Percentiles rank a stretch among this genome's conserved stretches.
Evolutionary conservation across 2,797 vertebrate species (phyloP).

Genomic region (Nothura maculosa): DNA sequence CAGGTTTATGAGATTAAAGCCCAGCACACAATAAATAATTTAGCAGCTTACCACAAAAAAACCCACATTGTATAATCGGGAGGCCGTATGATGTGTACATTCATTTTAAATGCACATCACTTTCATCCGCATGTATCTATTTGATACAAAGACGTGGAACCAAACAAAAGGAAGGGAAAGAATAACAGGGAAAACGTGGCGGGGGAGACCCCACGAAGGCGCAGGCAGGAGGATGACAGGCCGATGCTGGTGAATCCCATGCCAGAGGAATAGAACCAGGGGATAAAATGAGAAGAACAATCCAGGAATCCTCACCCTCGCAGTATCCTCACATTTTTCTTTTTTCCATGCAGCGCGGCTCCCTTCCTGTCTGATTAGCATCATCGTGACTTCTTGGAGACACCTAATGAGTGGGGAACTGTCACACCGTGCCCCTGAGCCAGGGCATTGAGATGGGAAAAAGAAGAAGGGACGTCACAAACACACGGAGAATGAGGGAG

Average conservation of each 20-base stretch:
- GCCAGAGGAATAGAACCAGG: background rate
- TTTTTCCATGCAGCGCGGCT: background rate
- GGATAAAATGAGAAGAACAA: background rate
- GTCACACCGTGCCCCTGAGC: background rate
- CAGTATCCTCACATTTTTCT: rapidly evolving
- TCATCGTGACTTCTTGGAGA: background rate
- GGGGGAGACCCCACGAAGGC: background rate
- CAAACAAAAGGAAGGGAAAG: constrained; percentile 1
- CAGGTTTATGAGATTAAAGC: constrained; percentile 84
- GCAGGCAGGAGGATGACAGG: background rate
- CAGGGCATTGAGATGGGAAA: background rate
- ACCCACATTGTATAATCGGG: constrained; percentile 25
- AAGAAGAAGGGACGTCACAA: background rate
- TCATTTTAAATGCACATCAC: constrained; percentile 66
- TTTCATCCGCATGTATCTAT: constrained; percentile 57
- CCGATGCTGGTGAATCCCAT: background rate
- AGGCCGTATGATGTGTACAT: constrained; percentile 69
- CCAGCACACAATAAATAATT: constrained; percentile 82
- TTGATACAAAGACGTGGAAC: constrained; percentile 19
- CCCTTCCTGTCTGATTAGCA: background rate
- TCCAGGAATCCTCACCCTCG: background rate
- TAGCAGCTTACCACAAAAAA: constrained; percentile 69
- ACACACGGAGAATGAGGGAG: rapidly evolving
- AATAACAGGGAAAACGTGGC: background rate
- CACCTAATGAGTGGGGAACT: background rate